Conservation (phyloP, 2,888 invertebrate species). For the Mimachlamys varia region DNA sequence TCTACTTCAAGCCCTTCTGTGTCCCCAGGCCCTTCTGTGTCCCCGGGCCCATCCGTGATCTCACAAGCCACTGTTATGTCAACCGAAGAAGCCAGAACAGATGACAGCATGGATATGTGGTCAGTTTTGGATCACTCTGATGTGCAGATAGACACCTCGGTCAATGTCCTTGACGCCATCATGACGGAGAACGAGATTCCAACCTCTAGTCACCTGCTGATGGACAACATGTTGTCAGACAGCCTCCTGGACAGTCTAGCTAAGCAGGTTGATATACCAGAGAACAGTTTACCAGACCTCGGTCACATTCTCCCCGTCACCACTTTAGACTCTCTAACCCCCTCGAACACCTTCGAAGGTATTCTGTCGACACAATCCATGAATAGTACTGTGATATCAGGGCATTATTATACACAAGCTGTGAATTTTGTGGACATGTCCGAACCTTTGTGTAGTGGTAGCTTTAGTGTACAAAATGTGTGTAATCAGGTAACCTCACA, state of each 20-base stretch:
- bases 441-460: neutral
- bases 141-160: neutral
- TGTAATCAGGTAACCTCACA: neutral
- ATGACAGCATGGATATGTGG: neutral
- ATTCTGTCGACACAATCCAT: neutral
- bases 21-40: slow-evolving; percentile 46
- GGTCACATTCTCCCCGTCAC: neutral
- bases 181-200: neutral
- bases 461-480: neutral
- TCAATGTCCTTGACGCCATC: neutral
- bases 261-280: neutral
- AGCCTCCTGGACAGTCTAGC: slow-evolving; percentile 3
- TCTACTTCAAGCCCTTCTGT: slow-evolving; percentile 22
- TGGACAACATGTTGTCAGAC: neutral
- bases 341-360: neutral
- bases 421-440: neutral
- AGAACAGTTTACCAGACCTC: neutral
- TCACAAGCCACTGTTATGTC: slow-evolving; percentile 40
- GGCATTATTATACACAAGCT: neutral
- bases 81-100: neutral
- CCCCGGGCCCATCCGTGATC: slow-evolving; percentile 43
- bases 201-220: neutral
- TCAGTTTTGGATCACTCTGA: neutral
- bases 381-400: neutral
- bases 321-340: neutral